A percentile compares a stretch with the other conserved stretches of the same genome.
Conservation (phyloP, 2,113 vertebrate genomes). For the Chaetodon trifascialis region DNA sequence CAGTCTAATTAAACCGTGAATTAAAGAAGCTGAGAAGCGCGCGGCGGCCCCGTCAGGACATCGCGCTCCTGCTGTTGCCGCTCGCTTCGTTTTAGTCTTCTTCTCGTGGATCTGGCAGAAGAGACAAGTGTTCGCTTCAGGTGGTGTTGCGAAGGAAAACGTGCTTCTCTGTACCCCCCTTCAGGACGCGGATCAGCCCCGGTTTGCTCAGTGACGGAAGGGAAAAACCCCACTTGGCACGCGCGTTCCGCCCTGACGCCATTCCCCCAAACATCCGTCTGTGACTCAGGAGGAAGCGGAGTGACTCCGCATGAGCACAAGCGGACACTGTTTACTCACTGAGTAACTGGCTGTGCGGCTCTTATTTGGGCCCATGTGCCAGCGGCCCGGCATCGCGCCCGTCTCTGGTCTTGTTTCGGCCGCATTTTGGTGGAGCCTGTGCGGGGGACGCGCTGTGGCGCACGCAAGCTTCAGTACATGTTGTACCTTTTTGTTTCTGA, state of each 20-base stretch:
- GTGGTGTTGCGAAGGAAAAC: no score
- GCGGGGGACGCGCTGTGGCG: no score
- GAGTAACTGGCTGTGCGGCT: no score
- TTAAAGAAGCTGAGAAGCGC: background rate
- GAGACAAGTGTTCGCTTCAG: background rate
- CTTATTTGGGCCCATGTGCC: no score
- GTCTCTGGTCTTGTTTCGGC: no score
- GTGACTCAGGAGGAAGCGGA: background rate
- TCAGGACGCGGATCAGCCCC: no score
- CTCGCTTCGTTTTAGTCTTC: background rate
- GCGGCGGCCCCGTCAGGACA: background rate
- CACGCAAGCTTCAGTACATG: no score
- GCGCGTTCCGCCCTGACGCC: background rate
- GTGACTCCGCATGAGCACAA: no score
- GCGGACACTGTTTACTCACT: no score
- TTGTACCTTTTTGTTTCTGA: no score
- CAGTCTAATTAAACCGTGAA: background rate
- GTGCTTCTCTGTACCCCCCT: background rate
- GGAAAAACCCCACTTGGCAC: conserved; percentile 28
- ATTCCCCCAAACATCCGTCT: background rate
- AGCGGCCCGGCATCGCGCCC: no score
- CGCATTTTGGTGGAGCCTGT: no score
- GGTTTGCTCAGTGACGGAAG: background rate
- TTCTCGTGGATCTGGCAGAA: background rate
- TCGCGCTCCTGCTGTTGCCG: background rate